Evolutionary conservation across 2,888 invertebrate genomes (phyloP), one percentile per base, ranked within the genome.

Genomic region (Coleophora deauratella): DNA sequence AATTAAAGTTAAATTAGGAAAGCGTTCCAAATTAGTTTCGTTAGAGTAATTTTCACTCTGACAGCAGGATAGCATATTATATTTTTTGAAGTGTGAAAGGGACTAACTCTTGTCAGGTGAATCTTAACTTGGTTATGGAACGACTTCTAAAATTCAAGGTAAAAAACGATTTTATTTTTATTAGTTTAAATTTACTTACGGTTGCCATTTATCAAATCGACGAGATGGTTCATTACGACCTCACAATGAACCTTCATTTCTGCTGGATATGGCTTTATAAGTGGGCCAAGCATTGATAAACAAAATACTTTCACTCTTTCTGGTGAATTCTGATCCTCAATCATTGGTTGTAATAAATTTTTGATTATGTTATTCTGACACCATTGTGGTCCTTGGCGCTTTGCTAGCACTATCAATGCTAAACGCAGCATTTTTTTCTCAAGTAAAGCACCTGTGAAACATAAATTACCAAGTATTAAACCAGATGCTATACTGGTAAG

Each of bases 231-330:
- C 2, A 75, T 57, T 11, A 70, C 58, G 45, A 78, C 67, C 63
- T 81, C 80, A 51, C 69, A 71, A 41, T 82, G 68, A 10, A 81
- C 64, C 54, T 71, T 79, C 84, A 85, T 86, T 13, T 76, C 70
- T 4, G 48, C 47, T 2, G 84, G 81, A 46, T 72, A 86, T 0
- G 86, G 86, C 49, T 77, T 79, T 35, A 80, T 46, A 28, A 86
- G 46, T 1, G 80, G 71, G 3, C 86, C 85, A 41, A 86, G 51
- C 44, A 78, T 45, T 7, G 69, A 63, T 4, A 80, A 52, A 49
- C 78, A 78, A 53, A 81, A 84, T 41, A 54, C 51, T 50, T 66
- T 77, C 12, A 63, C 57, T 40, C 44, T 54, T 4, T 62, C 55
- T 0, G 65, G 44, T 8, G 56, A 45, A 11, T 52, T 51, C n/a